A percentile compares a stretch with the other conserved stretches of the same genome.
Evolutionary conservation across 2,797 vertebrate genomes (phyloP).

Genomic region (Danio choprae): DNA sequence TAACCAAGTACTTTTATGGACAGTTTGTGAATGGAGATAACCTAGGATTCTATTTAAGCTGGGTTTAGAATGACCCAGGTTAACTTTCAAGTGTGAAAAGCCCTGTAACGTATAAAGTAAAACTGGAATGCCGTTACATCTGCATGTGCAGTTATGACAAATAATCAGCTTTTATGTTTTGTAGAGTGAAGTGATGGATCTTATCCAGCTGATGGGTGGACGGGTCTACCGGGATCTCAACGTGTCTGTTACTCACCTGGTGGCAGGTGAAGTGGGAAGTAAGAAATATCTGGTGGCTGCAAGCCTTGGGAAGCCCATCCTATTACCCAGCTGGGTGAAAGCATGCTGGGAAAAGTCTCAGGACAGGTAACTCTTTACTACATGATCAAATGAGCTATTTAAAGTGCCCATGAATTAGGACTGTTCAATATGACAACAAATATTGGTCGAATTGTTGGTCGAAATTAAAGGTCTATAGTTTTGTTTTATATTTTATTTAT

Average conservation of each 20-base stretch:
- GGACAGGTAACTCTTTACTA: slow-evolving; percentile 77
- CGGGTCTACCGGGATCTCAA: slow-evolving; percentile 89
- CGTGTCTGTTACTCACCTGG: slow-evolving; percentile 91
- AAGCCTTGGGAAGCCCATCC: slow-evolving; percentile 89
- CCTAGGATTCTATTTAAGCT: too few species aligned
- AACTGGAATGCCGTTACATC: background rate
- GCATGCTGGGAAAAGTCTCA: slow-evolving; percentile 92
- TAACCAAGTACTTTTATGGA: too few species aligned
- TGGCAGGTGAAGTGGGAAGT: slow-evolving; percentile 97
- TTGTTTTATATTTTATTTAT: too few species aligned
- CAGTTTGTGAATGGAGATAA: too few species aligned
- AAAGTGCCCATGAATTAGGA: too few species aligned
- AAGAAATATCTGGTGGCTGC: slow-evolving; percentile 98
- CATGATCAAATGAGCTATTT: background rate
- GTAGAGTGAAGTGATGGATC: slow-evolving; percentile 90
- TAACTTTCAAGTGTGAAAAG: too few species aligned
- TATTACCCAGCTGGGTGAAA: slow-evolving; percentile 92
- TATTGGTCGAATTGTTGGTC: too few species aligned
- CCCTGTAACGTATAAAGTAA: background rate
- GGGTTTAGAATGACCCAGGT: too few species aligned
- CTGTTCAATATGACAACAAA: too few species aligned
- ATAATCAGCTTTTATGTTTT: background rate
- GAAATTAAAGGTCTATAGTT: too few species aligned
- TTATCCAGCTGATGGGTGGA: slow-evolving; percentile 96
- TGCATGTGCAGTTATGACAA: too few species aligned